Evolutionary conservation across 2,888 invertebrate genomes (phyloP).

Genomic region (Lepidochitona cinerea): DNA sequence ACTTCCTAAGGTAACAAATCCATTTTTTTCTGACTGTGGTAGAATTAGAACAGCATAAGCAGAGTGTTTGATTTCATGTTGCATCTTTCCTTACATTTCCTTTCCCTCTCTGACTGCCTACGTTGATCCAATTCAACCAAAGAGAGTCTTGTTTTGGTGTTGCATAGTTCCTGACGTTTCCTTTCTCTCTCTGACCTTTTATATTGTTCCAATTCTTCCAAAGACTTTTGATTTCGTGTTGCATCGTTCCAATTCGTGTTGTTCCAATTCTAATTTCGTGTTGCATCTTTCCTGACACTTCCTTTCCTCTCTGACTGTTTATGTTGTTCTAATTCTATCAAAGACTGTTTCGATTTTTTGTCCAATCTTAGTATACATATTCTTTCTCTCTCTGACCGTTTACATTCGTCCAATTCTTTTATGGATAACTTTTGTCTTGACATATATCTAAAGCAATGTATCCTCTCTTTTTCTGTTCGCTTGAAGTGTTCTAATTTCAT

Average conservation of each 20-base stretch:
- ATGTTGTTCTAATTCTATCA: no score
- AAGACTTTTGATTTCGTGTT: no score
- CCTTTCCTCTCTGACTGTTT: no score
- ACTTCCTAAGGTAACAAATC: neutral
- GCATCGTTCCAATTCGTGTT: no score
- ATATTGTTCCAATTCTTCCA: neutral
- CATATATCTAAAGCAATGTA: no score
- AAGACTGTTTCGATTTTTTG: neutral
- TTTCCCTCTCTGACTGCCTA: neutral
- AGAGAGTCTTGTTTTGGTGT: neutral
- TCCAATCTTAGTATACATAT: neutral
- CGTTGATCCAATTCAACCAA: neutral
- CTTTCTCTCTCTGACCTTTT: neutral
- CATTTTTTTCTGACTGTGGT: neutral
- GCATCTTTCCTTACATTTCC: no score
- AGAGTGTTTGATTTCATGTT: neutral
- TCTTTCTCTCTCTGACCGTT: neutral
- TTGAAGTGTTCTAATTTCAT: neutral
- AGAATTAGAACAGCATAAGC: neutral
- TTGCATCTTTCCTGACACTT: no score
- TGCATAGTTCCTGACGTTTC: neutral
- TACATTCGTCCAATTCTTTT: no score
- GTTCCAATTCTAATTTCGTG: no score
- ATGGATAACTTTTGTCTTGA: no score
- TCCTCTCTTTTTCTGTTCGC: neutral